These are phyloP conservation scores for Heterochromis multidens DNA, from an alignment of 2,113 vertebrate genomes.

Conservation along the genomic window DNA sequence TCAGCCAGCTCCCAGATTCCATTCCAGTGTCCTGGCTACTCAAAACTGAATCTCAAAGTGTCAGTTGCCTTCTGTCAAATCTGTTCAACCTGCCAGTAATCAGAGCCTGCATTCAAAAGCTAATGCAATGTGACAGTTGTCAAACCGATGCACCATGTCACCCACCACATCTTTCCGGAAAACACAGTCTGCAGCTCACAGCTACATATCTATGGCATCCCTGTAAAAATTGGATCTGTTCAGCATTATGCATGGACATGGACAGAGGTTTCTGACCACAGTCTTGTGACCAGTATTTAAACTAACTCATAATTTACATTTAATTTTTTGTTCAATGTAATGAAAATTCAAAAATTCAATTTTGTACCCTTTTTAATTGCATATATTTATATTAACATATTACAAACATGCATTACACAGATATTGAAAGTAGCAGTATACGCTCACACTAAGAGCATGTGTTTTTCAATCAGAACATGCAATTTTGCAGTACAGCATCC, in stretches of 20 bases:
- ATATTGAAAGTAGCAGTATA: not conserved
- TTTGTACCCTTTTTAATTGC: not conserved
- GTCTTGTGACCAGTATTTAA: not conserved
- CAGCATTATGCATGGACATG: not conserved
- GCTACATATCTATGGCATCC: conserved; percentile 10
- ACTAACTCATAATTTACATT: not conserved
- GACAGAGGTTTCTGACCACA: not conserved
- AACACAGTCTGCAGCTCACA: not conserved
- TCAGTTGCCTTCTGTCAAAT: conserved; percentile 53
- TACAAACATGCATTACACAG: not conserved
- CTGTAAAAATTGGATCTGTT: not conserved
- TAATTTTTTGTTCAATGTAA: not conserved
- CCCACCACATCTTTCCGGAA: conserved; percentile 25
- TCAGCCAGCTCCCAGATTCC: conserved; percentile 36
- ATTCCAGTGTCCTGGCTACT: not conserved
- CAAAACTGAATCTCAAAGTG: conserved; percentile 26
- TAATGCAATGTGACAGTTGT: conserved; percentile 66
- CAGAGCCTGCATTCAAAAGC: conserved; percentile 23
- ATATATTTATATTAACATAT: not conserved
- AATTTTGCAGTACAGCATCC: too few relatives aligned
- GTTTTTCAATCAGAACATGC: too few relatives aligned
- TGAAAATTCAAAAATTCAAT: not conserved
- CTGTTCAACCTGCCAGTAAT: conserved; percentile 48
- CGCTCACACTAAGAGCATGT: not conserved
- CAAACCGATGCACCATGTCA: conserved; percentile 44